Evolutionary conservation across 2,797 vertebrate species (phyloP), one percentile per base, ranked within the genome.

Genomic region (Loris lydekkerianus): DNA sequence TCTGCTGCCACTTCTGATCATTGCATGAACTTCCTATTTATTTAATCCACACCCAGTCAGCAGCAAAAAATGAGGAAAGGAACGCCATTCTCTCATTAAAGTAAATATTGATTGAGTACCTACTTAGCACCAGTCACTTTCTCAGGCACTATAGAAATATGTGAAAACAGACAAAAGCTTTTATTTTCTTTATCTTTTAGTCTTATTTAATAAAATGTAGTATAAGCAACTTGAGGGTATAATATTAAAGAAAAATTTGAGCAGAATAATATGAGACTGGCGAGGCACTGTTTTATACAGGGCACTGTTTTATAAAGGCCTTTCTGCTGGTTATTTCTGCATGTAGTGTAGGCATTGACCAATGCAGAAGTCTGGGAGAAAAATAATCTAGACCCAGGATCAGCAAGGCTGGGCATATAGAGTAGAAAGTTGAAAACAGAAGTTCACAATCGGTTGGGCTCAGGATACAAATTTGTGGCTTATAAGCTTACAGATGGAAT

Each of bases 1-100:
- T 76, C 95, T 95, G 86, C 95, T 94, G 88, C 15, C 20, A 13
- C 7, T 23, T 84, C 18, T n/a, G 75, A 37, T 8, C 34, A 77
- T 11, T n/a, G 34, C 72, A 23, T 7, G 3, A 34, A 84, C 18
- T 58, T 58, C 15, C 29, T 10, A 0, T 34, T 56, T 25, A 10
- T 17, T 49, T 21, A 13, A 34, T 10, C 29, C 37, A 49, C 9
- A 7, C 58, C 18, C 6, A 21, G 46, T 46, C 7, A 40, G 6
- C 72, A 13, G 14, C 10, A 21, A 56, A 2, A n/a, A 8, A 10
- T 20, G 31, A 58, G 21, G 56, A 40, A 31, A 37, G 25, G 18
- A 75, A 93, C 40, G 34, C 46, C 13, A 15, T 11, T 37, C 31
- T 69, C n/a, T 29, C 0, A 0, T 7, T 43, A 7, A 34, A n/a